phyloP scores from a whole-genome alignment of 2,888 invertebrate genomes.

The Plebejus anna region DNA sequence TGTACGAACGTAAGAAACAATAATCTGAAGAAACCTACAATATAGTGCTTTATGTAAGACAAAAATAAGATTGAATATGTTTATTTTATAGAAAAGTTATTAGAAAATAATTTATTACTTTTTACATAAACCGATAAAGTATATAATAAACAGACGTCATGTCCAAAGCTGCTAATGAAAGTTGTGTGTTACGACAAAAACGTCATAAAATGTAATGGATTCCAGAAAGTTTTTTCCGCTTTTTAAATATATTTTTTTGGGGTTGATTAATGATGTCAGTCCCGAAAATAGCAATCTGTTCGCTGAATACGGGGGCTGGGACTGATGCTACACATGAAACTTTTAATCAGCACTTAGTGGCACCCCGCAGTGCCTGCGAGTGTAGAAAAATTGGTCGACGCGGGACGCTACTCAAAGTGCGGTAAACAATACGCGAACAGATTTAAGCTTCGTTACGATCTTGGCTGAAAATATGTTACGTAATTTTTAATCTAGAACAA shows the following conservation, averaged over 20 bases:
- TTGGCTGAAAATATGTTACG: neutral
- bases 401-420: conserved; percentile 39
- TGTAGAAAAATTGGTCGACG: conserved; percentile 46
- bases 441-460: neutral
- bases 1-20: conserved; percentile 17
- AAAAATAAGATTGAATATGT: too few species aligned
- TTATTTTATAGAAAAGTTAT: too few species aligned
- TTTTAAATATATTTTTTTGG: conserved; percentile 14
- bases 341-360: conserved; percentile 63
- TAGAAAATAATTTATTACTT: too few species aligned
- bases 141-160: neutral
- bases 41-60: too few species aligned
- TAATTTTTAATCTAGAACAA: neutral
- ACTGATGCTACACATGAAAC: conserved; percentile 55
- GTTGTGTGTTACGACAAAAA: conserved; percentile 3
- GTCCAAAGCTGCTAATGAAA: neutral
- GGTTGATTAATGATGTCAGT: conserved; percentile 31
- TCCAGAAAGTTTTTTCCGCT: neutral
- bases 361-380: conserved; percentile 46
- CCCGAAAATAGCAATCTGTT: conserved; percentile 41
- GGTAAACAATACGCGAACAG: conserved; percentile 31
- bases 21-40: neutral
- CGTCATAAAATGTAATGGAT: conserved; percentile 8
- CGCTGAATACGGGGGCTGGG: conserved; percentile 38
- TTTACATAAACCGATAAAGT: too few species aligned